phyloP scores from a whole-genome alignment of 2,888 invertebrate species.

The Lydus trimaculatus region DNA sequence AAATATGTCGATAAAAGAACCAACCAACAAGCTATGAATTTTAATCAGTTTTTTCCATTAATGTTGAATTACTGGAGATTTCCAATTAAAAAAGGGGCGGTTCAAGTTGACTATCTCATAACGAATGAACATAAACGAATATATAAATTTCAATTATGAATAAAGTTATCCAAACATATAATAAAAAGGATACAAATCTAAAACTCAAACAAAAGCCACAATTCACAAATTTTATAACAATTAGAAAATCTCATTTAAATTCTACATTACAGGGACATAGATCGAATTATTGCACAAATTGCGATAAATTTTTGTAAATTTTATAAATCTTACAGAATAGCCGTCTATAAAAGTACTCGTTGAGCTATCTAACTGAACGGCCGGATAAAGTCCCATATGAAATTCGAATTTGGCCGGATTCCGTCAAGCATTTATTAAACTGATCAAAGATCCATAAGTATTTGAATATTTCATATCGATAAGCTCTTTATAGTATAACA shows the following conservation, averaged over 20 bases:
- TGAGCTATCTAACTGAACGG: conserved; percentile 6
- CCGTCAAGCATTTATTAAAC: conserved; percentile 27
- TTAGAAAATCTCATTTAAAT: neutral
- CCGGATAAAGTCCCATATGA: conserved; percentile 13
- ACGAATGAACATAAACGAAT: neutral
- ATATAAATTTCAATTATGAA: conserved; percentile 3
- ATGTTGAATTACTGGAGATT: conserved; percentile 7
- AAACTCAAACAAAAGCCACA: too few relatives aligned
- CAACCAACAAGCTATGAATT: conserved; percentile 10
- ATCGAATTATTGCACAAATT: neutral
- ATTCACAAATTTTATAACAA: neutral
- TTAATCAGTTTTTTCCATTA: conserved; percentile 7
- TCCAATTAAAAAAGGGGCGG: conserved; percentile 5
- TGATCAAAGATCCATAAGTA: conserved; percentile 20
- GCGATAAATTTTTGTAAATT: neutral
- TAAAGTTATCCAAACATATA: neutral
- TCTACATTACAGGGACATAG: too few relatives aligned
- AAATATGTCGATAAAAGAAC: neutral
- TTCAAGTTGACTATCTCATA: neutral
- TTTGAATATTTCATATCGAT: conserved; percentile 29
- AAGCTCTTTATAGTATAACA: neutral
- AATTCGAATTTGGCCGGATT: conserved; percentile 12
- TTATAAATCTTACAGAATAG: neutral
- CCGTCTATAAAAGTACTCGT: conserved; percentile 1
- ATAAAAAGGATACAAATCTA: neutral